Evolutionary conservation across 2,888 invertebrate species (phyloP).

Genomic region (Sarcophaga carnaria): DNA sequence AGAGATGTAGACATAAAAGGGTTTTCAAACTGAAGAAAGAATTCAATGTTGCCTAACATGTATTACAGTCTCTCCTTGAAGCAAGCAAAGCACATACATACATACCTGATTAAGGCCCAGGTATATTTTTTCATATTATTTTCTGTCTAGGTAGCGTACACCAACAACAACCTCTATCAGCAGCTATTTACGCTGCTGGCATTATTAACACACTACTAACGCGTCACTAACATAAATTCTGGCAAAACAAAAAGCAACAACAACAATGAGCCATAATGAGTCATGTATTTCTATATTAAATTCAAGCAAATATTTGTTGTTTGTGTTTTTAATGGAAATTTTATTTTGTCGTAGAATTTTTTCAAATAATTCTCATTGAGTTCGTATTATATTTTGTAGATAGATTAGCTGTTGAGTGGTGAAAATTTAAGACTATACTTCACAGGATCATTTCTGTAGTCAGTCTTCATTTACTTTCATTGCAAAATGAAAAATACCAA

Average conservation of each 20-base stretch:
- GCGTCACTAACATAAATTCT: neutral
- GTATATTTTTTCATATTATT: too few relatives aligned
- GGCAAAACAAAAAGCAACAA: neutral
- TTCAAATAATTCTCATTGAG: conserved; percentile 71
- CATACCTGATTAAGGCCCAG: too few relatives aligned
- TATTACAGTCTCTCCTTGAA: too few relatives aligned
- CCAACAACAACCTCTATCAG: neutral
- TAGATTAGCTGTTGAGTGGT: neutral
- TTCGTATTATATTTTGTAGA: conserved; percentile 45
- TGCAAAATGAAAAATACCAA: conserved; percentile 82
- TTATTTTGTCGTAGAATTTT: neutral
- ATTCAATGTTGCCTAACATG: too few relatives aligned
- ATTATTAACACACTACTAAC: conserved; percentile 1
- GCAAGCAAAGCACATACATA: too few relatives aligned
- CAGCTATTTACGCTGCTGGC: neutral
- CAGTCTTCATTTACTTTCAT: conserved; percentile 84
- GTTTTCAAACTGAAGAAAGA: too few relatives aligned
- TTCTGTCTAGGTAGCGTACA: neutral
- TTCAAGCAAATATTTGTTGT: too few relatives aligned
- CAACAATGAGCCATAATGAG: neutral
- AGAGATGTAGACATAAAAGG: too few relatives aligned
- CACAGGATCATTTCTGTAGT: conserved; percentile 88
- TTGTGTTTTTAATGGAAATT: too few relatives aligned
- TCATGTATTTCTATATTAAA: too few relatives aligned
- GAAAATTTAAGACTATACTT: conserved; percentile 82